Evolutionary conservation across 2,888 invertebrate genomes (phyloP), one percentile per base, ranked within the genome.

Genomic region (Lutraria lutraria): DNA sequence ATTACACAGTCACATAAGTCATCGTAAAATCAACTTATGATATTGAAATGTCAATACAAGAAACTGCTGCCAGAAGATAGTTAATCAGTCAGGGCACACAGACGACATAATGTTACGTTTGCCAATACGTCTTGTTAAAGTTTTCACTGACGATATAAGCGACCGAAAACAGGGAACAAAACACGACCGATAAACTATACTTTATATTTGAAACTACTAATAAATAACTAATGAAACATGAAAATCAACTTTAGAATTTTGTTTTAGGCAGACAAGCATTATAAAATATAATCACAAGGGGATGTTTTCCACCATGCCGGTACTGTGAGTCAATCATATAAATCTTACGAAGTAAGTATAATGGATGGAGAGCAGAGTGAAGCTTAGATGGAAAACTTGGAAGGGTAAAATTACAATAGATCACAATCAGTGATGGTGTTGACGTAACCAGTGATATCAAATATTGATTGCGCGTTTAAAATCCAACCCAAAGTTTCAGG

Each of bases 31-130:
- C 63, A 6, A 68, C 25, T 68, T 68, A 68, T n/a, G 12, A 25
- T 68, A 68, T 68, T 68, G 25, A n/a, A 68, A 68, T 68, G 63
- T 68, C 63, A 68, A 68, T 68, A 68, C n/a, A 68, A 13, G 63
- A 68, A 56, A 68, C n/a, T 25, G 25, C 21, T 68, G 63, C 63
- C 63, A 68, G 25, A 3, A 25, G 63, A 68, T 68, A 25, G 25
- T 68, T 68, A 25, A 68, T 68, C 25, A 25, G n/a, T 53, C 60
- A 31, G 63, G 76, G 80, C 19, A 34, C 76, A 76, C 31, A 19
- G 76, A 76, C 25, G 19, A 34, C 34, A 76, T 76, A 31, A 34
- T 31, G 31, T 21, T 31, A 16, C 76, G 16, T 31, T 76, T 76
- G 76, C 76, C 76, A 76, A 31, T 34, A 76, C 13, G 76, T 76